Percentiles rank a stretch among this genome's conserved stretches.
Evolutionary conservation across 2,888 invertebrate species (phyloP).

Genomic region (Rhopalosiphum nymphaeae): DNA sequence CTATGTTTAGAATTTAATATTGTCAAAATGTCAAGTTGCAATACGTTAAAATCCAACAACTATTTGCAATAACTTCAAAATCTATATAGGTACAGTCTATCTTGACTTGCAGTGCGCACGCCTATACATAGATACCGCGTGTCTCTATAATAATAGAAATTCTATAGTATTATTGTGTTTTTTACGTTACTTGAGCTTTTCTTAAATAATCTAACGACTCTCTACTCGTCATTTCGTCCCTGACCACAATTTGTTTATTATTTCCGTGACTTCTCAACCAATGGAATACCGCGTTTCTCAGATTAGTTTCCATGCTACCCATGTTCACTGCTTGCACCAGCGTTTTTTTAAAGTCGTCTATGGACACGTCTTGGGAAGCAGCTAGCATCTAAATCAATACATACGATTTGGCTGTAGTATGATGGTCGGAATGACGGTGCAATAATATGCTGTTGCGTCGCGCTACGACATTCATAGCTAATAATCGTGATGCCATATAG

Average conservation of each 20-base stretch:
- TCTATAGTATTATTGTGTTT: constrained; percentile 2
- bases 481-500: background rate
- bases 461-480: background rate
- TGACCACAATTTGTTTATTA: constrained; percentile 68
- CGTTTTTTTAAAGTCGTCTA: constrained; percentile 83
- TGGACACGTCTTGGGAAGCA: constrained; percentile 81
- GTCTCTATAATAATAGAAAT: background rate
- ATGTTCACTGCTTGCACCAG: constrained; percentile 82
- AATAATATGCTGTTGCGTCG: background rate
- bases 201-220: constrained; percentile 82
- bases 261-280: constrained; percentile 77
- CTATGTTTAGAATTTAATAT: background rate
- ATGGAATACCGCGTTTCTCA: constrained; percentile 87
- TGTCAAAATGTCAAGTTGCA: background rate
- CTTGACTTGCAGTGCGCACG: background rate
- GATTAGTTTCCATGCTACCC: constrained; percentile 84
- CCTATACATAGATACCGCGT: background rate
- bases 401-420: background rate
- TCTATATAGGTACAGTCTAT: background rate
- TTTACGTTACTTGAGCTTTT: constrained; percentile 78
- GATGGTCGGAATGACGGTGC: background rate
- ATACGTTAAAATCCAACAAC: too few relatives aligned
- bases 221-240: constrained; percentile 69
- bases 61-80: background rate
- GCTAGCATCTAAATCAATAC: constrained; percentile 77